Base-by-base conservation (phyloP, 2,797 vertebrate genomes). In the Sebastes paucispinis region DNA sequence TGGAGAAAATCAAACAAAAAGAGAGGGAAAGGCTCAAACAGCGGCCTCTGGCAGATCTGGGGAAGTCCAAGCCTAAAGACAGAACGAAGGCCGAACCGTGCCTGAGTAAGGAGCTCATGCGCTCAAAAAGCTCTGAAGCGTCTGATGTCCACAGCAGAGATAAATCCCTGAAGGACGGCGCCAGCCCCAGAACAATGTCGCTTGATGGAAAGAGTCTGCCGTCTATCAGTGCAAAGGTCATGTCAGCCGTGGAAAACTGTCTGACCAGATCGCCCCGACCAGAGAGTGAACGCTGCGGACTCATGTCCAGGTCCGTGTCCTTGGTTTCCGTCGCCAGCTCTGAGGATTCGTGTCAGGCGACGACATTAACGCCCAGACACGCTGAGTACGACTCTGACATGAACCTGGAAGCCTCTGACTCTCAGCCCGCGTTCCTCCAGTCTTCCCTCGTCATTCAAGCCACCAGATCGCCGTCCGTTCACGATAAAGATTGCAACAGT, bases 1-100 rank as follows among this genome's bases (percentile, higher is more conserved):
- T 99, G 89, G 98, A 99, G 95, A 99, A 99, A 93, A 99, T 99
- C 85, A 99, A 99, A 81, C 98, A 99, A 77, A 99, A 99, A 81
- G 98, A 99, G 92, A 96, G 98, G 27, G 98, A 99, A 55, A 91
- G 98, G 54, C 96, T 99, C 52, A 98, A 96, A 88, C 98, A 98
- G 85, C 94, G 97, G 39, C 95, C 96, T 43, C 94, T 93, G 79
- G 89, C 91, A 10, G 98, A 99, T 36, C 88, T 95, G 4, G 95
- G 85, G 36, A 99, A 98, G 93, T 84, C 94, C 64, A 98, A 97
- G 90, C 96, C 95, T 58, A 97, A 97, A 91, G 97, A 97, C 76
- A 96, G 96, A 87, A 79, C 84, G 1, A 99, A 97, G 81, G 91
- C 90, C 3, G 98, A 98, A 54, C 87, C 92, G 1, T 93, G 91